A percentile compares a stretch with the other conserved stretches of the same genome.
Conservation (phyloP, 2,797 vertebrate genomes). For the Fistularia commersonii region DNA sequence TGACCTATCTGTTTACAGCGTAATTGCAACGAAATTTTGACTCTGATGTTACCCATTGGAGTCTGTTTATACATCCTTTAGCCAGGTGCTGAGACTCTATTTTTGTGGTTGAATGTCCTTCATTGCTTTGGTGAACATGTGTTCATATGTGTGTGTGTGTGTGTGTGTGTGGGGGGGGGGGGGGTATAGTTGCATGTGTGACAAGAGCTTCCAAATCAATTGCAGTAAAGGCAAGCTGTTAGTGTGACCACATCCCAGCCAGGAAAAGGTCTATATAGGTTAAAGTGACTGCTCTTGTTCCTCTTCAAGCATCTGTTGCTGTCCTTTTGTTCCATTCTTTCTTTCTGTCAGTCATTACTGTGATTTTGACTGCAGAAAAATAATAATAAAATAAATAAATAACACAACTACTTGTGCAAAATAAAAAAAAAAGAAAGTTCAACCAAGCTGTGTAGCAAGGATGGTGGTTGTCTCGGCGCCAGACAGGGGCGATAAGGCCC, state of each 20-base stretch:
- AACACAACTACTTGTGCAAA: slow-evolving; percentile 46
- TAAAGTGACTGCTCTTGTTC: slow-evolving; percentile 56
- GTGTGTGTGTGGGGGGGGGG: slow-evolving; percentile 14
- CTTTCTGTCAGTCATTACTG: slow-evolving; percentile 56
- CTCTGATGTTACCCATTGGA: slow-evolving; percentile 53
- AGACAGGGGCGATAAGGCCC: slow-evolving; percentile 31
- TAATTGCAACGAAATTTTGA: slow-evolving; percentile 33
- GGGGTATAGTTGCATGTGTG: too few species aligned
- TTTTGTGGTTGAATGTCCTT: slow-evolving; percentile 23
- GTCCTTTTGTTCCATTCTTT: slow-evolving; percentile 48
- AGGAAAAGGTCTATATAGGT: slow-evolving; percentile 37
- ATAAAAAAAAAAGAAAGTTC: slow-evolving; percentile 1
- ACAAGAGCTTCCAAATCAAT: slow-evolving; percentile 20
- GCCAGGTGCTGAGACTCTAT: slow-evolving; percentile 44
- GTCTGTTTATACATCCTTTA: slow-evolving; percentile 56
- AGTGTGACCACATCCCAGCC: slow-evolving; percentile 40
- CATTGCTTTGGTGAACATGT: slow-evolving; percentile 22
- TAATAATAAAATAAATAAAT: not conserved
- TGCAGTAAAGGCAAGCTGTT: slow-evolving; percentile 24
- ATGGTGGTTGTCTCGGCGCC: slow-evolving; percentile 10
- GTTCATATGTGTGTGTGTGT: slow-evolving; percentile 15
- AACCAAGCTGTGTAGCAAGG: not conserved
- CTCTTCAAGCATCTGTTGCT: slow-evolving; percentile 26
- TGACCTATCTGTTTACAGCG: slow-evolving; percentile 87
- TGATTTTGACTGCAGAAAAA: slow-evolving; percentile 33